Conservation (phyloP, 2,113 vertebrate genomes). For the Tachysurus fulvidraco region DNA sequence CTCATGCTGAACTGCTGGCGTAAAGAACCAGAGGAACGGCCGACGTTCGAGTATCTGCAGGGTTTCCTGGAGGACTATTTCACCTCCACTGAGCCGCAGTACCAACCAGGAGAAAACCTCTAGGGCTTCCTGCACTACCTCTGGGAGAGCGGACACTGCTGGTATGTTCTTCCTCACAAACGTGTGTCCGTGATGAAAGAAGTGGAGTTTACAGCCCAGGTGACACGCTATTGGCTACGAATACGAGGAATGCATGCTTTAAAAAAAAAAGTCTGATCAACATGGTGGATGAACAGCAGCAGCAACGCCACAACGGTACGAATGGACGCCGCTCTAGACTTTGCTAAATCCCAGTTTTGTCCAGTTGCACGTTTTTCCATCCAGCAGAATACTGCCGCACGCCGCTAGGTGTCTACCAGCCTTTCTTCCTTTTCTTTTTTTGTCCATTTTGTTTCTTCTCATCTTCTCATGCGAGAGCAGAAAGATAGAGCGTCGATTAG, state of each 20-base stretch:
- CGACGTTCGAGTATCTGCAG: conserved; percentile 97
- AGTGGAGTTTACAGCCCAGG: background rate
- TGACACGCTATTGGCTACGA: background rate
- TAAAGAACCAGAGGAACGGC: conserved; percentile 92
- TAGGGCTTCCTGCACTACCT: conserved; percentile 62
- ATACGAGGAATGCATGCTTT: background rate
- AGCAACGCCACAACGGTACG: background rate
- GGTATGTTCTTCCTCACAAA: background rate
- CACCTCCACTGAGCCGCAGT: conserved; percentile 97
- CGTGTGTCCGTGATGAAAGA: background rate
- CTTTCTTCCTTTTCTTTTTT: conserved; percentile 25
- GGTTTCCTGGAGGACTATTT: conserved; percentile 99
- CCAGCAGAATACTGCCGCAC: conserved; percentile 60
- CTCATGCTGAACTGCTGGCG: conserved; percentile 97
- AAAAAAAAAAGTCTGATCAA: background rate
- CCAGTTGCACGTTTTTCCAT: background rate
- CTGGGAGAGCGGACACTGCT: background rate
- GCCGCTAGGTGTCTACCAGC: conserved; percentile 61
- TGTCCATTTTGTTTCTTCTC: background rate
- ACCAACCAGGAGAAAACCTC: conserved; percentile 96
- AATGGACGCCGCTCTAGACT: background rate
- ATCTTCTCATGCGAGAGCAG: background rate
- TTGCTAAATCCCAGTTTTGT: background rate
- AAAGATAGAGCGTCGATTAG: background rate
- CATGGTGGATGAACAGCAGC: background rate